Evolutionary conservation across 2,797 vertebrate species (phyloP).

Genomic region (Hybognathus amarus): DNA sequence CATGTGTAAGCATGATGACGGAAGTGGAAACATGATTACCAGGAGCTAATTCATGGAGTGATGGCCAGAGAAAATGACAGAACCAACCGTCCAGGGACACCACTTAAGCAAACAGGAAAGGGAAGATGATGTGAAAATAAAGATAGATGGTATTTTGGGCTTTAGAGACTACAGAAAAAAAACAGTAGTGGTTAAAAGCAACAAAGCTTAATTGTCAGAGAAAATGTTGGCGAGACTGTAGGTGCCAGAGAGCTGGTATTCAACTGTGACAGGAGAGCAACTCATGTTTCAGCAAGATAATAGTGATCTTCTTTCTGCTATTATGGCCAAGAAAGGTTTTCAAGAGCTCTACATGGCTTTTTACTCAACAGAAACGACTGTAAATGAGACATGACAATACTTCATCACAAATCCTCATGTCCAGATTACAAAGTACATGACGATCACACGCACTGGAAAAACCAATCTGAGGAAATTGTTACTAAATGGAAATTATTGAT

Average conservation of each 20-base stretch:
- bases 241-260: conserved; percentile 19
- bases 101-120: conserved; percentile 49
- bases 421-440: background rate
- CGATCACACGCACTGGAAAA: background rate
- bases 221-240: conserved; percentile 19
- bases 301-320: background rate
- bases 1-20: conserved; percentile 63
- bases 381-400: background rate
- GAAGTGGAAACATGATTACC: conserved; percentile 72
- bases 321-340: background rate
- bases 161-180: conserved; percentile 23
- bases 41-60: conserved; percentile 64
- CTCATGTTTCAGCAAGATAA: background rate
- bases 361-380: background rate
- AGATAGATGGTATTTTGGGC: background rate
- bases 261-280: background rate
- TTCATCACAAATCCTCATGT: background rate
- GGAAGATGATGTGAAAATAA: conserved; percentile 33
- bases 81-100: conserved; percentile 44
- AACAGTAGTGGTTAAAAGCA: conserved; percentile 20
- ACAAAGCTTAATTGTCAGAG: conserved; percentile 3
- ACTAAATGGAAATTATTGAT: background rate
- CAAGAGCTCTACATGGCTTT: background rate
- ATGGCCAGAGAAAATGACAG: conserved; percentile 34
- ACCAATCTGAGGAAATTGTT: background rate